Conservation (phyloP, 92 coral and sea anemone genomes). For the Siderastrea radians region DNA sequence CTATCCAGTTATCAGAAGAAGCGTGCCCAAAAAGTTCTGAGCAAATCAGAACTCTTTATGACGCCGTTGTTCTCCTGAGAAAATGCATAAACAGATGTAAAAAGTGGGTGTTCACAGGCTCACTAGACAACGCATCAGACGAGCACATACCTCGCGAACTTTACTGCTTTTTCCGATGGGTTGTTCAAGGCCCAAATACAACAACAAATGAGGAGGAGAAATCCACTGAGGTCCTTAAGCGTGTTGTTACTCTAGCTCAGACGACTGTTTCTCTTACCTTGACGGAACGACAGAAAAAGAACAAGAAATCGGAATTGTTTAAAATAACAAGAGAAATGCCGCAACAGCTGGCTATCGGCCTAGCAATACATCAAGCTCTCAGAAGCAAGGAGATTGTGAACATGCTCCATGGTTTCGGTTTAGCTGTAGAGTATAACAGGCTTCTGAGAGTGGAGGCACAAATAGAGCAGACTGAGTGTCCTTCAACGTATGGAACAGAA, state of each 20-base stretch:
- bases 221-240: conserved; percentile 31
- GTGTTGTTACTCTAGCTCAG: conserved; percentile 57
- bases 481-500: neutral
- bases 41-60: conserved; percentile 15
- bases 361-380: conserved; percentile 27
- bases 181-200: conserved; percentile 48
- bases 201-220: neutral
- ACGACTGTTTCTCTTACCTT: conserved; percentile 35
- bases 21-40: neutral
- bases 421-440: neutral
- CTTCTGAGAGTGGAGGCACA: neutral
- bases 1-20: conserved; percentile 32
- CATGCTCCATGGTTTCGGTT: too few relatives aligned
- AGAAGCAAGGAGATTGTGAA: neutral
- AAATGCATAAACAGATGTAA: conserved; percentile 46
- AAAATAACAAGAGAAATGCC: conserved; percentile 47
- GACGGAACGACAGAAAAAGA: conserved; percentile 34
- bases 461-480: too few relatives aligned
- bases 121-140: neutral
- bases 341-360: conserved; percentile 36
- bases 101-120: conserved; percentile 59
- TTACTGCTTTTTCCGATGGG: conserved; percentile 46
- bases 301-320: conserved; percentile 30
- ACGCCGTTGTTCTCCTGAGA: conserved; percentile 45
- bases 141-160: conserved; percentile 29